Conservation (phyloP, 1,140 invertebrate genomes). For the Capitella teleta region DNA sequence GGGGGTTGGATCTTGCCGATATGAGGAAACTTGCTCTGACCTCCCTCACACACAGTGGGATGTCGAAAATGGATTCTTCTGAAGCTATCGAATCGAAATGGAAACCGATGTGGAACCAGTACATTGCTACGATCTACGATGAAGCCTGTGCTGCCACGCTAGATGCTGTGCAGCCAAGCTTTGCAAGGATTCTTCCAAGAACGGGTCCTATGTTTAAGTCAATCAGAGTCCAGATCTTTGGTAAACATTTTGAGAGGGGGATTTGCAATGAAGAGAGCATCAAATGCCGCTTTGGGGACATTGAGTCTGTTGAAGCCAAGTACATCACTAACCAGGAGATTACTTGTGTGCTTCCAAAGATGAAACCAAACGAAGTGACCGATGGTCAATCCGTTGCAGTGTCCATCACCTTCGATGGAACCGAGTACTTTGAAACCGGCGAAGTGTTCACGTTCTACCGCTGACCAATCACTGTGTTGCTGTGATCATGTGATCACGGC, state of each 20-base stretch:
- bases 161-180: not conserved
- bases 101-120: slow-evolving; percentile 13
- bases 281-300: slow-evolving; percentile 14
- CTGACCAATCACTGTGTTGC: too few species aligned
- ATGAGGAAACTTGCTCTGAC: slow-evolving; percentile 18
- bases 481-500: too few species aligned
- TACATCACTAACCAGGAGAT: slow-evolving; percentile 14
- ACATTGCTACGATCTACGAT: slow-evolving; percentile 12
- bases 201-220: slow-evolving; percentile 3
- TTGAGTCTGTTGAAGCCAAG: not conserved
- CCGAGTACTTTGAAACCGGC: too few species aligned
- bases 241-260: slow-evolving; percentile 14
- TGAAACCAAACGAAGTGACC: not conserved
- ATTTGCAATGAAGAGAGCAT: slow-evolving; percentile 16
- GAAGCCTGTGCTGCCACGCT: slow-evolving; percentile 14
- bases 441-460: too few species aligned
- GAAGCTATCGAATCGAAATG: slow-evolving; percentile 19
- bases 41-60: slow-evolving; percentile 18
- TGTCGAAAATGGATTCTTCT: slow-evolving; percentile 13
- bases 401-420: not conserved
- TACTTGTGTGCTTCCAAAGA: not conserved
- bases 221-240: slow-evolving; percentile 15
- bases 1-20: slow-evolving; percentile 20
- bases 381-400: slow-evolving; percentile 1
- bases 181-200: slow-evolving; percentile 12